Evolutionary conservation across 1,140 invertebrate species (phyloP), one percentile per base, ranked within the genome.

Genomic region (Gerris buenoi): DNA sequence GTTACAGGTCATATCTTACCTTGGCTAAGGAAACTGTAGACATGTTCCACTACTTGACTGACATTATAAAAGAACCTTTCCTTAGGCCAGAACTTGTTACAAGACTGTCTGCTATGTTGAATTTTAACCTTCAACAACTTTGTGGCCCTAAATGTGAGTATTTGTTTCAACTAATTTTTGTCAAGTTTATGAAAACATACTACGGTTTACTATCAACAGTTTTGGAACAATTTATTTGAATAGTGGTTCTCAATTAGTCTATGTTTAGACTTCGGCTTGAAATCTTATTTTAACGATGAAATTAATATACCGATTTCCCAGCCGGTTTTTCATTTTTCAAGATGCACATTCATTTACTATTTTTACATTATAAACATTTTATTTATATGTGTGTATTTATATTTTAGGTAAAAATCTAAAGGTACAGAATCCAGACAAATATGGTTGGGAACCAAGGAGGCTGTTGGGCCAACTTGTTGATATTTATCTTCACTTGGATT

Each of bases 11-110:
- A 0, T 98, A 98, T 79, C 81, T 98, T 63, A 96, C 94, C 10
- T 79, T 98, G 27, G 95, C 94, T 25, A 86, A 88, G 69, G 95
- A 98, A 76, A 98, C 95, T 2, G 94, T 99, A 60, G 92, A 98
- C 73, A 96, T 98, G 93, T 92, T 99, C 77, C 90, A 97, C 75
- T 97, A 98, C 78, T 81, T 99, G 63, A 98, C 95, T 3, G 86
- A 89, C 63, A 90, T 96, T 72, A 97, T 98, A 65, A 89, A 89
- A 70, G 88, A 95, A 75, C 95, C 95, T 23, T 99, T 99, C 76
- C 80, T 97, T 67, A 84, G 90, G 67, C 87, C 91, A 0, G 94
- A 97, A 79, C 79, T 99, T 60, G 93, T 93, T 22, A 91, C 93
- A 73, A 82, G 95, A 58, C 83, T 99, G 18, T 93, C 95, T 66